A percentile compares a stretch with the other conserved stretches of the same genome.
These are phyloP conservation scores for Hippopotamus amphibius DNA, from an alignment of 2,113 vertebrate species.

Conservation along the genomic window DNA sequence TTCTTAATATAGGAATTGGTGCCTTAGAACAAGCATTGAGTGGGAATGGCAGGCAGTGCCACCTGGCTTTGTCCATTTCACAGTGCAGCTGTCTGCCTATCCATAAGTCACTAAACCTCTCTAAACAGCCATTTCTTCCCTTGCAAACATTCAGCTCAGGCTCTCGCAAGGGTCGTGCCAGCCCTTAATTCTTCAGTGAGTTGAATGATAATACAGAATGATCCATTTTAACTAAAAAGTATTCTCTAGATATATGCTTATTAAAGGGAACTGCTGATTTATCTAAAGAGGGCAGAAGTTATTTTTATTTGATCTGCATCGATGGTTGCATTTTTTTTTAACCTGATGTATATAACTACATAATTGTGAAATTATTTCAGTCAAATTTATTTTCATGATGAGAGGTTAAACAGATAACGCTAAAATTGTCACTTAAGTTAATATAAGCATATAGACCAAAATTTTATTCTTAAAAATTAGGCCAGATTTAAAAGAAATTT, in stretches of 20 bases:
- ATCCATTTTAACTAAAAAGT: neutral
- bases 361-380: neutral
- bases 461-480: neutral
- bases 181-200: neutral
- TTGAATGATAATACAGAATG: neutral
- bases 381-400: neutral
- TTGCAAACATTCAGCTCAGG: neutral
- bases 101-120: neutral
- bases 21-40: neutral
- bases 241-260: neutral
- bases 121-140: neutral
- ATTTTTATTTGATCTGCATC: slow-evolving; percentile 11
- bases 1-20: neutral
- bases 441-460: neutral
- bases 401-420: neutral
- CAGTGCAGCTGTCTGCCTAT: neutral
- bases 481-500: neutral
- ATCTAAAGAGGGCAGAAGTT: neutral
- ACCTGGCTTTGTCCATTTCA: neutral
- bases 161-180: neutral
- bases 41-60: neutral
- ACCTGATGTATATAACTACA: neutral
- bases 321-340: slow-evolving; percentile 22
- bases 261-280: neutral
- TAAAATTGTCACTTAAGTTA: neutral